Evolutionary conservation across 23 tunicate genomes (phyloP).

Genomic region (Aplidium turbinatum): DNA sequence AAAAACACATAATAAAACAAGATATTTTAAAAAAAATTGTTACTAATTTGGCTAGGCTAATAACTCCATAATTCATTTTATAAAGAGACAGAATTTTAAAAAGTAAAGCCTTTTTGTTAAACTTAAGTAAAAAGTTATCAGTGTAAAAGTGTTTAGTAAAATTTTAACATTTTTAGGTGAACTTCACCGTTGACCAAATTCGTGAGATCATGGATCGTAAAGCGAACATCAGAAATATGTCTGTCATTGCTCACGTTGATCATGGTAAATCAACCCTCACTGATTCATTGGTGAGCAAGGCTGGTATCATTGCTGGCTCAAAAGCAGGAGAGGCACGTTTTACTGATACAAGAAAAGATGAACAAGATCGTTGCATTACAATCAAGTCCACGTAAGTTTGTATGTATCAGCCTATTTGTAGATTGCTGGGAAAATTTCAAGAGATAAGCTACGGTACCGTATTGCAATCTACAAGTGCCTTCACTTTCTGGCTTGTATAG

Average conservation of each 20-base stretch:
- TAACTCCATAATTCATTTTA: no score
- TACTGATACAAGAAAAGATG: conserved; percentile 97
- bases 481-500: no score
- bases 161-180: conserved; percentile 56
- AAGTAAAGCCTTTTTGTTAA: no score
- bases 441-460: no score
- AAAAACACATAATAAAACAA: no score
- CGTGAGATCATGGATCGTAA: conserved; percentile 99
- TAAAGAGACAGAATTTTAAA: no score
- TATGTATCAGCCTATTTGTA: neutral
- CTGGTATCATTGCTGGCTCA: conserved; percentile 95
- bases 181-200: conserved; percentile 97
- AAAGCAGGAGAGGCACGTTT: conserved; percentile 99
- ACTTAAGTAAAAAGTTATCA: no score
- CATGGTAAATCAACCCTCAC: conserved; percentile 97
- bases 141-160: no score
- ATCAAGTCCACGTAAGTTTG: conserved; percentile 93
- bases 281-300: conserved; percentile 97
- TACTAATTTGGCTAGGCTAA: no score
- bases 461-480: no score
- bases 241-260: conserved; percentile 98
- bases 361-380: conserved; percentile 96
- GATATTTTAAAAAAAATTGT: no score
- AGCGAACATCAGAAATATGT: conserved; percentile 95
- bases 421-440: neutral